Base-by-base conservation (phyloP, 35 echinoderm and acorn worm genomes). In the Patiria miniata region DNA sequence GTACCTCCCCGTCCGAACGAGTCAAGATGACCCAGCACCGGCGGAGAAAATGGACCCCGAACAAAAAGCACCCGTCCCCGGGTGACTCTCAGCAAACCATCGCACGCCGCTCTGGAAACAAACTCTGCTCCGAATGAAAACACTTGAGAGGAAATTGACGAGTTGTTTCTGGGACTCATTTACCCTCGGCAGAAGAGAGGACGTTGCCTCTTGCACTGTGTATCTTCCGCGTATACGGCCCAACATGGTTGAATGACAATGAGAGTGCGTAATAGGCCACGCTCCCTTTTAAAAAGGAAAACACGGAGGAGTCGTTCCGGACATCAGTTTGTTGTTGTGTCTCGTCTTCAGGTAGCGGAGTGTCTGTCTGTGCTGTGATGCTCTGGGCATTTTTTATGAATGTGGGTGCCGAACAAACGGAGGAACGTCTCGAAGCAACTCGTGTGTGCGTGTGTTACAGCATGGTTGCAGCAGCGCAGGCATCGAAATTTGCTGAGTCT, bases 201-300 rank as follows among this genome's bases (percentile, higher is more conserved):
- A 23, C 26, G 3, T 1, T 14, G 23, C 23, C 65, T 34, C 65
- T 32, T 26, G 28, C 57, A 18, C 57, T n/a, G 28, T 36, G 65
- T 73, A 73, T 73, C 65, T 73, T 2, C 60, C 60, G 22, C 14
- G n/a, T 73, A 69, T 23, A 47, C 12, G n/a, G 14, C 26, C 34
- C 34, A 34, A 73, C 30, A 73, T 23, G 65, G 19, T 32, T 73
- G 65, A 73, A 73, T 36, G 65, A 73, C 65, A 73, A 22, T 30
- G 26, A 7, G 1, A 32, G 65, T 36, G 34, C 65, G 65, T 73
- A 73, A 73, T 73, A 73, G 65, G 65, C 65, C 29, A 34, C 34
- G 65, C 65, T 34, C 65, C 65, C 65, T 73, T 73, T 73, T 73
- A 73, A 36, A n/a, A n/a, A 36, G 65, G 65, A 73, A 73, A 73